Conservation (phyloP, 2,113 vertebrate genomes). For the Heloderma charlesbogerti region DNA sequence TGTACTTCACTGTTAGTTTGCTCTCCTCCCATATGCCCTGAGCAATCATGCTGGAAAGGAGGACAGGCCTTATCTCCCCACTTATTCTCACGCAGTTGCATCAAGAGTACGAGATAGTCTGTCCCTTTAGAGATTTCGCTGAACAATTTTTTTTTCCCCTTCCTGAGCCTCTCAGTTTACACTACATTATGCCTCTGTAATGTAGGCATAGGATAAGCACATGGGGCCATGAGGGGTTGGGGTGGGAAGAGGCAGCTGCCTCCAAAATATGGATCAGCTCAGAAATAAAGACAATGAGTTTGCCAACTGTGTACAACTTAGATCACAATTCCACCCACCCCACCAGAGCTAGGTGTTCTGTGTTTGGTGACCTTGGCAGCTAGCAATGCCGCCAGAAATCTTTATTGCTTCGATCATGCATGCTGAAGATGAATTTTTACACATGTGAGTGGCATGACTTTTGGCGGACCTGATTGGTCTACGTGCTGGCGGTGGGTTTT, state of each 20-base stretch:
- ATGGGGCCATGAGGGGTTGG: fast-evolving
- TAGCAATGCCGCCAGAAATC: conserved; percentile 34
- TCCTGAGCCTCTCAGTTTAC: not conserved
- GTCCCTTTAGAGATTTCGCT: not conserved
- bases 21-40: conserved; percentile 19
- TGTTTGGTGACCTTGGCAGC: conserved; percentile 53
- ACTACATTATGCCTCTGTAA: not conserved
- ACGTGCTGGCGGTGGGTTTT: not conserved
- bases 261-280: not conserved
- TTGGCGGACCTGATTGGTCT: not conserved
- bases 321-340: not conserved
- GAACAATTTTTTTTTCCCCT: not conserved
- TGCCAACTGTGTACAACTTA: not conserved
- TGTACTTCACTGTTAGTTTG: not conserved
- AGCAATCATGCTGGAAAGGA: conserved; percentile 23
- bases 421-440: conserved; percentile 38
- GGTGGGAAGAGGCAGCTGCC: fast-evolving
- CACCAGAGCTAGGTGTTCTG: not conserved
- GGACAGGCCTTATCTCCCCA: conserved; percentile 1
- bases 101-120: not conserved
- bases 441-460: conserved; percentile 3
- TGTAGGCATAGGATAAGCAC: not conserved
- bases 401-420: conserved; percentile 39
- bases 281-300: not conserved
- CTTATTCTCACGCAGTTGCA: not conserved